phyloP scores from a whole-genome alignment of 1,140 invertebrate species.

The Euschistus heros region DNA sequence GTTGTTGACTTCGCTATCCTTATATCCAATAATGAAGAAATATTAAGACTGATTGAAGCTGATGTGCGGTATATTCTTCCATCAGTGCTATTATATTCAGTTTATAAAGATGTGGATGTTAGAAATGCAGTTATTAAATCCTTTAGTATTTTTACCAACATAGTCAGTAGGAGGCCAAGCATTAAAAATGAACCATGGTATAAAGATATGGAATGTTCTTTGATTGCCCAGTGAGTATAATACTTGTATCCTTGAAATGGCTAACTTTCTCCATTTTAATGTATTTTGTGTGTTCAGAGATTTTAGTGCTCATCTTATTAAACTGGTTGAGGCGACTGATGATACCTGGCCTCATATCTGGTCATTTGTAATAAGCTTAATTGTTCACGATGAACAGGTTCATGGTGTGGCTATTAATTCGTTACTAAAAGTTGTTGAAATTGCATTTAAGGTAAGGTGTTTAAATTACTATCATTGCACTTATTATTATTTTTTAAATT shows the following conservation, averaged over 20 bases:
- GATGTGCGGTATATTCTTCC: not conserved
- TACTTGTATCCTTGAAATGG: not conserved
- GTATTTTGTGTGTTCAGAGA: not conserved
- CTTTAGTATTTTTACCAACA: not conserved
- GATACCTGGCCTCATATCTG: not conserved
- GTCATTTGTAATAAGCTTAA: not conserved
- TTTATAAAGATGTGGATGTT: not conserved
- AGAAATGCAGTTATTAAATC: not conserved
- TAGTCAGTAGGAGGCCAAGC: not conserved
- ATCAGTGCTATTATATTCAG: not conserved
- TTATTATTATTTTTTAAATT: too few relatives aligned
- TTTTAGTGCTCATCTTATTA: not conserved
- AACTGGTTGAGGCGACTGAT: conserved; percentile 1
- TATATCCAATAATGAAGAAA: not conserved
- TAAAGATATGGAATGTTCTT: not conserved
- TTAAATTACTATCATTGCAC: too few relatives aligned
- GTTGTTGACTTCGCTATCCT: not conserved
- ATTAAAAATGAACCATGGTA: conserved; percentile 7
- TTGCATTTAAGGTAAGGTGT: conserved; percentile 5
- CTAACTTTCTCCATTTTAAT: not conserved
- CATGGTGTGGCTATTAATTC: conserved; percentile 12
- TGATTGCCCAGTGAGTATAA: conserved; percentile 8
- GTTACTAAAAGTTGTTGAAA: conserved; percentile 7
- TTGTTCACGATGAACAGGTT: conserved; percentile 1
- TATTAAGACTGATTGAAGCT: not conserved